Conservation (phyloP, 1,140 invertebrate species). For the Orchesella cincta region DNA sequence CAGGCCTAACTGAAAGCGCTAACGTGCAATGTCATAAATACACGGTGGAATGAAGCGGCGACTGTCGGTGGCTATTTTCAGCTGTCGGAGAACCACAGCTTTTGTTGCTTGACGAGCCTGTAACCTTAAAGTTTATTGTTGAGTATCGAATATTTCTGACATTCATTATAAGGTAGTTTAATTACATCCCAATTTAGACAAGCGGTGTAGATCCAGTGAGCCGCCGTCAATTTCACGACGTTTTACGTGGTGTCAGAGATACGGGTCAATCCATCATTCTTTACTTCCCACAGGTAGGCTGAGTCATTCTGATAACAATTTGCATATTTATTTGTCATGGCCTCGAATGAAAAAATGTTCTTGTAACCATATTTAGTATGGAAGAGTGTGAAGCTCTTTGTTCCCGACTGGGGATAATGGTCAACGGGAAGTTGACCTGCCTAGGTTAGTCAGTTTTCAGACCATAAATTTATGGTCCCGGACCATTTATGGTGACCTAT, state of each 20-base stretch:
- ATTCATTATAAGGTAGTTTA: background rate
- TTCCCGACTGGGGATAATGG: slow-evolving; percentile 61
- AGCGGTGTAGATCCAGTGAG: slow-evolving; percentile 62
- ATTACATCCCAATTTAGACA: slow-evolving; percentile 52
- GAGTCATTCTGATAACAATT: slow-evolving; percentile 35
- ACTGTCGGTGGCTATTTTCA: slow-evolving; percentile 66
- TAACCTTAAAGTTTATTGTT: background rate
- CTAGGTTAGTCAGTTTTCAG: too few relatives aligned
- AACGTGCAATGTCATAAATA: slow-evolving; percentile 52
- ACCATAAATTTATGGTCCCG: too few relatives aligned
- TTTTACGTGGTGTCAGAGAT: slow-evolving; percentile 60
- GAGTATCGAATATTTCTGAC: background rate
- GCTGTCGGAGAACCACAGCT: slow-evolving; percentile 67
- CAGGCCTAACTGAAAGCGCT: slow-evolving; percentile 31
- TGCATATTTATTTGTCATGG: slow-evolving; percentile 51
- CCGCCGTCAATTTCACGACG: slow-evolving; percentile 56
- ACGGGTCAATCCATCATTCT: slow-evolving; percentile 69
- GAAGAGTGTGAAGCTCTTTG: slow-evolving; percentile 63
- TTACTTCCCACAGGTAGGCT: slow-evolving; percentile 73
- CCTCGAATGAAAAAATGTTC: slow-evolving; percentile 54
- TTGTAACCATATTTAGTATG: too few relatives aligned
- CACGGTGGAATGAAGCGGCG: slow-evolving; percentile 78
- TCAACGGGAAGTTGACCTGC: slow-evolving; percentile 57
- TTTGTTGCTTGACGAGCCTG: slow-evolving; percentile 62
- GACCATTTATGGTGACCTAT: too few relatives aligned